Conservation (phyloP, 2,797 vertebrate genomes). For the Sitta carolinensis region DNA sequence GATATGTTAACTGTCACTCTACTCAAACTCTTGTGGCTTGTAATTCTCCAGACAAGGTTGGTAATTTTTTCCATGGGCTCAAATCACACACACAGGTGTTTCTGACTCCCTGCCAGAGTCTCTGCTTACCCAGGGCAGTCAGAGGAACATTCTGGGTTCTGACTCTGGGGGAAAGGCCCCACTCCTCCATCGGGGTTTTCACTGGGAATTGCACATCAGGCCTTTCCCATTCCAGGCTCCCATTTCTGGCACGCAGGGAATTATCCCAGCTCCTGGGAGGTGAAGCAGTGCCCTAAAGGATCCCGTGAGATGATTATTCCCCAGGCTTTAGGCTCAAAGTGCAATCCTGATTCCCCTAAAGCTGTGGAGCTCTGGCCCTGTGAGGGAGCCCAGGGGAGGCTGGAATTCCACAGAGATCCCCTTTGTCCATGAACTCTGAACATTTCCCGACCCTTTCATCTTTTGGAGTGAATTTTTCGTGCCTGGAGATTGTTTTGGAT, state of each 20-base stretch:
- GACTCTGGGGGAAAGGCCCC: neutral
- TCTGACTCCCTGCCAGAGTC: no score
- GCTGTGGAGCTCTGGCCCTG: neutral
- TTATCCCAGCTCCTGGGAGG: neutral
- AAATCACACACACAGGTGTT: no score
- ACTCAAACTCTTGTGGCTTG: no score
- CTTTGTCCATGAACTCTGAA: neutral
- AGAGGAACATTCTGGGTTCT: no score
- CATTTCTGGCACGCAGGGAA: neutral
- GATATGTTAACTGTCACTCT: no score
- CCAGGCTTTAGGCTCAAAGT: neutral
- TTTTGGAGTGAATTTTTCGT: slow-evolving; percentile 18
- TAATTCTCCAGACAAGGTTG: no score
- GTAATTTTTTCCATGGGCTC: no score
- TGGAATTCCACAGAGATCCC: slow-evolving; percentile 1
- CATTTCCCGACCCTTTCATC: slow-evolving; percentile 14
- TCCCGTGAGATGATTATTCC: neutral
- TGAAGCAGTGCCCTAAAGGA: neutral
- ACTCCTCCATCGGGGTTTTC: neutral
- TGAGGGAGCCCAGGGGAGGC: neutral
- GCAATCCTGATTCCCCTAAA: neutral
- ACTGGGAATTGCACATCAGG: neutral
- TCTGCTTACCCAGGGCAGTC: no score
- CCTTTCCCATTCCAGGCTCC: neutral
- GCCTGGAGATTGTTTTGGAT: neutral